phyloP scores from a whole-genome alignment of 2,888 invertebrate genomes.

The Caenorhabditis imperialis region DNA sequence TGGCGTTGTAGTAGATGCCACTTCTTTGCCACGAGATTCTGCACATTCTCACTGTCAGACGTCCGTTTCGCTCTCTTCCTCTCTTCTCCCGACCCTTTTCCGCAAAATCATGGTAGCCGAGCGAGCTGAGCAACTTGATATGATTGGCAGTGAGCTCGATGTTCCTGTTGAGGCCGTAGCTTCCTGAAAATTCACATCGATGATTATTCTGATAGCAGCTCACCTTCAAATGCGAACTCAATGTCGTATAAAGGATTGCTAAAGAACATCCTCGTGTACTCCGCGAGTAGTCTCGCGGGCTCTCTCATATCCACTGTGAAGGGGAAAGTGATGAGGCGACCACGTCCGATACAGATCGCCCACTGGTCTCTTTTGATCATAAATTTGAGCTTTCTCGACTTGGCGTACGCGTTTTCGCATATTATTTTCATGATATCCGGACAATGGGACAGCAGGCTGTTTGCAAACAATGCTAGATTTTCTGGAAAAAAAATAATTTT shows the following conservation, averaged over 20 bases:
- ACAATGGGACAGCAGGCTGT: constrained; percentile 2
- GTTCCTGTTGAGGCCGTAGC: constrained; percentile 9
- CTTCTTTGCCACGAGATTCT: constrained; percentile 6
- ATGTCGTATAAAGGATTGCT: constrained; percentile 6
- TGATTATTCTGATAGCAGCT: background rate
- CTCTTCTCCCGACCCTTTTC: constrained; percentile 2
- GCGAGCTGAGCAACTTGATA: constrained; percentile 22
- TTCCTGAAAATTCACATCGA: constrained; percentile 16
- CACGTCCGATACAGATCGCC: constrained; percentile 13
- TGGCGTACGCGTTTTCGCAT: constrained; percentile 9
- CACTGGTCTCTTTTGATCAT: constrained; percentile 19
- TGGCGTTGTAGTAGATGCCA: constrained; percentile 27
- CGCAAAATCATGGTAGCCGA: constrained; percentile 13
- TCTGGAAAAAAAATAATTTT: constrained; percentile 5
- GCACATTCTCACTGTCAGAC: constrained; percentile 12
- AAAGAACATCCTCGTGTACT: constrained; percentile 18
- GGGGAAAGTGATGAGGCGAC: background rate
- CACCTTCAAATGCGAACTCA: constrained; percentile 30
- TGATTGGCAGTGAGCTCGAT: constrained; percentile 20
- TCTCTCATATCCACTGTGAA: constrained; percentile 24
- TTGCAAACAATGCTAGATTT: constrained; percentile 2
- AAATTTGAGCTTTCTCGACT: constrained; percentile 8
- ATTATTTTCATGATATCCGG: constrained; percentile 13
- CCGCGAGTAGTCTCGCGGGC: constrained; percentile 16
- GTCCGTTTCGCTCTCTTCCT: constrained; percentile 8